Base-by-base conservation (phyloP, 2,888 invertebrate species). In the Philereme vetulata region DNA sequence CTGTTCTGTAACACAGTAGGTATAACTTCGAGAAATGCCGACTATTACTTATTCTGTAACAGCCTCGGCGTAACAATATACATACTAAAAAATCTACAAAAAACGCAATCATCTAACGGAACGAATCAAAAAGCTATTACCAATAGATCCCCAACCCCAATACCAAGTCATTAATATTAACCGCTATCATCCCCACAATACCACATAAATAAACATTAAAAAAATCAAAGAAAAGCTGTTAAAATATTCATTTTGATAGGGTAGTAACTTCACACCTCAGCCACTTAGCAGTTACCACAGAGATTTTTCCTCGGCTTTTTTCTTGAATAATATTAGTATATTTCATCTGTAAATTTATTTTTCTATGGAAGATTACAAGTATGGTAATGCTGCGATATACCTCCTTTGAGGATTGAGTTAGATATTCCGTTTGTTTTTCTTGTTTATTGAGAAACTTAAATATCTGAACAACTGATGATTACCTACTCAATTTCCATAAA, bases 151-250 rank as follows among this genome's bases (percentile, higher is more conserved):
- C 60, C 64, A 63, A 67, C 72, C 70, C 74, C 70, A 68, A 65
- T 60, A 70, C 61, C 64, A 72, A 73, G 74, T 74, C 82, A 80
- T 84, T 81, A 84, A 85, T 84, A 84, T 81, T 81, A 84, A 80
- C 80, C 78, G 78, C 78, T 74, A 72, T 71, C 71, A 58, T 57
- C 55, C 60, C 70, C 70, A 68, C 76, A 76, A 81, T 73, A 73
- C 70, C 75, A 72, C 81, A 85, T 87, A 86, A 86, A 86, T 86
- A 86, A 78, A 86, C 82, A 84, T 86, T 84, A 84, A 81, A 85
- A 84, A 83, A 76, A 78, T 80, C 85, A 82, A 77, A 78, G 78
- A 79, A 80, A 77, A 72, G 71, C 76, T 77, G 72, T 74, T 88
- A 82, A 86, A 86, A 85, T 85, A 88, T 86, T 86, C 84, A 88